Percentiles rank a stretch among this genome's conserved stretches.
These are phyloP conservation scores for Herpetotheres cachinnans DNA, from an alignment of 2,113 vertebrate species.

Conservation along the genomic window DNA sequence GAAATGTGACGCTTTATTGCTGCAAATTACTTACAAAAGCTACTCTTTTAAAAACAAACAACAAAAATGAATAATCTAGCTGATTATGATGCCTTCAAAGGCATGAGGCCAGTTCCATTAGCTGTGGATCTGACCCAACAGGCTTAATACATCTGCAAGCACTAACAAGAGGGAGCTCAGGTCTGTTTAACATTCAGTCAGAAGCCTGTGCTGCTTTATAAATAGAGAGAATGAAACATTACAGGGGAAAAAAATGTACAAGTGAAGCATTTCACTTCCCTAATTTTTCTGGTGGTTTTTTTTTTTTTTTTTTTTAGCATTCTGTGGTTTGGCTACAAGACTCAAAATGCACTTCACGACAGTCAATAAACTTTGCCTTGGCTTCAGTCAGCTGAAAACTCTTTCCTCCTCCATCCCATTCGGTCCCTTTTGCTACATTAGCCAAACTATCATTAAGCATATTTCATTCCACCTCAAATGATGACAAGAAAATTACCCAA, in stretches of 20 bases:
- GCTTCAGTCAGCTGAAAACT: neutral
- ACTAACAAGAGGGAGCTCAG: slow-evolving; percentile 31
- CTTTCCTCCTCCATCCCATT: neutral
- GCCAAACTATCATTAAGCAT: neutral
- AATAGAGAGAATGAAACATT: slow-evolving; percentile 1
- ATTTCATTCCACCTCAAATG: neutral
- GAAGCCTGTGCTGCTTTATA: neutral
- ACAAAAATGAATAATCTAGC: neutral
- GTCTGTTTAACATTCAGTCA: slow-evolving; percentile 30
- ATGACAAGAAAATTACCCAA: neutral
- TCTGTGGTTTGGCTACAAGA: neutral
- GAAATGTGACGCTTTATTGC: slow-evolving; percentile 1
- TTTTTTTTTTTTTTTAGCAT: neutral
- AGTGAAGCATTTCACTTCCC: neutral
- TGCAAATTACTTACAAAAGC: slow-evolving; percentile 30
- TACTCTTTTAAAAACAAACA: slow-evolving; percentile 33
- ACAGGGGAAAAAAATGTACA: neutral
- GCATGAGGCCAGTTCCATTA: slow-evolving; percentile 43
- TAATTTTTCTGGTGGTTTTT: neutral
- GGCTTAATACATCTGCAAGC: slow-evolving; percentile 41
- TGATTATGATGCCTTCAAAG: slow-evolving; percentile 34
- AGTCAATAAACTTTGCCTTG: neutral
- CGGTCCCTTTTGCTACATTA: neutral
- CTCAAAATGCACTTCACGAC: neutral
- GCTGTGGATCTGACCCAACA: slow-evolving; percentile 33